phyloP scores from a whole-genome alignment of 2,113 vertebrate genomes.

The Zosterops hypoxanthus region DNA sequence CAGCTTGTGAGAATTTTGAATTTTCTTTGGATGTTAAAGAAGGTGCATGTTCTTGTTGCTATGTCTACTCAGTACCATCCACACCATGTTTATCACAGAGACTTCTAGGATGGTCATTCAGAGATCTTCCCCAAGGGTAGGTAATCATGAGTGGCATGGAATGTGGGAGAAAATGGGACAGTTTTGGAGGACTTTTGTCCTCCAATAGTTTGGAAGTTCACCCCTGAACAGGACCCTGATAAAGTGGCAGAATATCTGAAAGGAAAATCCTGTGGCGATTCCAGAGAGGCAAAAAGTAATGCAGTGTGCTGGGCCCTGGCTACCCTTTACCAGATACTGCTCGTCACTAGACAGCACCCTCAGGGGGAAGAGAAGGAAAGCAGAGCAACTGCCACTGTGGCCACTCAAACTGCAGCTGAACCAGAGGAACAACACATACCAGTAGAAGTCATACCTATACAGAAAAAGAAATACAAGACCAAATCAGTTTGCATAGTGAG shows the following conservation, averaged over 20 bases:
- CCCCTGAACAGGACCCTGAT: background rate
- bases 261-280: background rate
- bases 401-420: background rate
- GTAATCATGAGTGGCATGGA: background rate
- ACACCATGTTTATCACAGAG: background rate
- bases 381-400: background rate
- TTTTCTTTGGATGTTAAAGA: background rate
- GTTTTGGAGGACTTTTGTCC: background rate
- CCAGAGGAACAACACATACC: background rate
- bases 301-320: background rate
- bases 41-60: background rate
- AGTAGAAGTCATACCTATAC: background rate
- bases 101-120: background rate
- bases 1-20: background rate
- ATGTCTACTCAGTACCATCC: background rate
- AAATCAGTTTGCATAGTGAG: background rate
- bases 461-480: background rate
- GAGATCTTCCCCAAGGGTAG: background rate
- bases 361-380: background rate
- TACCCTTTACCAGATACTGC: background rate
- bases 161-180: background rate
- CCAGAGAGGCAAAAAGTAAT: background rate
- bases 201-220: background rate
- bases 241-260: background rate
- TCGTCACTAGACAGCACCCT: background rate